Percentiles rank a stretch among this genome's conserved stretches.
phyloP scores from a whole-genome alignment of 2,113 vertebrate species.

The Ptilonorhynchus violaceus region DNA sequence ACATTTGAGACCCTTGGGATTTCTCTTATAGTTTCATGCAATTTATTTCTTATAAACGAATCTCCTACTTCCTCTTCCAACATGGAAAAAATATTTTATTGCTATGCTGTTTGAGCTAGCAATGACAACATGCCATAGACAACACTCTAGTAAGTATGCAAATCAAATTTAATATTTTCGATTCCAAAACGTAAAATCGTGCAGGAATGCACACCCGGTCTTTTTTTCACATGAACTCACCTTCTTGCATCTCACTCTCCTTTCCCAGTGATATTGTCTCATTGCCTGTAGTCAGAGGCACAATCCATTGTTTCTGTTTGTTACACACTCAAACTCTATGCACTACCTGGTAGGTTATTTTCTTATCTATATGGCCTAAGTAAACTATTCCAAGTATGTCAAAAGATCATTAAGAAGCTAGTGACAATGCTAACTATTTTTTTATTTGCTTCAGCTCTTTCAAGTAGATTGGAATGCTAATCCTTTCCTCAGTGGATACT shows the following conservation, averaged over 20 bases:
- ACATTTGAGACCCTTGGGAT: neutral
- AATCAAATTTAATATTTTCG: neutral
- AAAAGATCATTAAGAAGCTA: neutral
- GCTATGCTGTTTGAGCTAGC: neutral
- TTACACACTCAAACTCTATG: neutral
- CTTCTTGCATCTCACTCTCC: neutral
- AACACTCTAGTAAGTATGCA: neutral
- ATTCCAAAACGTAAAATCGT: neutral
- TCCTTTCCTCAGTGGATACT: neutral
- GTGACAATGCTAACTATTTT: neutral
- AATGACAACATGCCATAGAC: neutral
- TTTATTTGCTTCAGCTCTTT: neutral
- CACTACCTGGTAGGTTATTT: neutral
- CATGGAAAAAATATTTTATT: neutral
- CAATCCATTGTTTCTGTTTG: neutral
- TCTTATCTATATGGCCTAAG: conserved; percentile 1
- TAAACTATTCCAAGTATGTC: conserved; percentile 17
- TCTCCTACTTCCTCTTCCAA: conserved; percentile 28
- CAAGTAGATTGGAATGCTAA: neutral
- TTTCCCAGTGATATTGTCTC: neutral
- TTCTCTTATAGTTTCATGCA: neutral
- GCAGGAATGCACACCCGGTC: fast-evolving
- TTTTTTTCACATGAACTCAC: neutral
- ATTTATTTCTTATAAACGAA: conserved; percentile 43
- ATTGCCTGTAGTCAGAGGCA: neutral